phyloP scores from a whole-genome alignment of 2,113 vertebrate genomes.

The Bubo blakistoni region DNA sequence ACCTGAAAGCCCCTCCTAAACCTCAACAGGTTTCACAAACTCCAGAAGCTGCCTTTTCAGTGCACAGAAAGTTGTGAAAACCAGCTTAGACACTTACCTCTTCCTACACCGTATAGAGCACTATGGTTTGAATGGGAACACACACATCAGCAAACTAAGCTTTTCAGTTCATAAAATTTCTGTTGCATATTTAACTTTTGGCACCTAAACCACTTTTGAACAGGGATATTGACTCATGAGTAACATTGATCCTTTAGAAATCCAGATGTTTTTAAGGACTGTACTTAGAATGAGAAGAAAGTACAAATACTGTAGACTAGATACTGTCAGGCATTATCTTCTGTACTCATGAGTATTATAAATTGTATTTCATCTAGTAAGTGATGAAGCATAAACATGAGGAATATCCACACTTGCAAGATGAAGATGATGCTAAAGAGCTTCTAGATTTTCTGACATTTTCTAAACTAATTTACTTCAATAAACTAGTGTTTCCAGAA shows the following conservation, averaged over 20 bases:
- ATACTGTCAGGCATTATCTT: background rate
- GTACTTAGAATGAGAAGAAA: background rate
- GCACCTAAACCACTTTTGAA: background rate
- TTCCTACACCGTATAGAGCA: background rate
- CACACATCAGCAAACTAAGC: background rate
- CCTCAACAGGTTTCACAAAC: background rate
- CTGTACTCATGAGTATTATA: background rate
- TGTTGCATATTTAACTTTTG: background rate
- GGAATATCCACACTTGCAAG: background rate
- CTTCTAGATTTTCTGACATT: background rate
- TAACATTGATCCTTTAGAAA: background rate
- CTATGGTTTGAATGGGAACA: background rate
- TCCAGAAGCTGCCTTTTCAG: background rate
- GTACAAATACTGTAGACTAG: background rate
- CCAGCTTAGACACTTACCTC: background rate
- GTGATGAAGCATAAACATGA: background rate
- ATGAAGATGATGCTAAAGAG: background rate
- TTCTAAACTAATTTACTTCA: background rate
- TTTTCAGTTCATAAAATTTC: background rate
- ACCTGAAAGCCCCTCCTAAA: background rate
- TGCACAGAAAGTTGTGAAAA: background rate
- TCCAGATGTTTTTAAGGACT: background rate
- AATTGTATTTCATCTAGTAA: background rate
- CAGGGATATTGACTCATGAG: background rate
- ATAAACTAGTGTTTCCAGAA: background rate